Percentiles rank a stretch among this genome's conserved stretches.
Evolutionary conservation across 2,113 vertebrate genomes (phyloP).

Genomic region (Erythrocercus mccallii): DNA sequence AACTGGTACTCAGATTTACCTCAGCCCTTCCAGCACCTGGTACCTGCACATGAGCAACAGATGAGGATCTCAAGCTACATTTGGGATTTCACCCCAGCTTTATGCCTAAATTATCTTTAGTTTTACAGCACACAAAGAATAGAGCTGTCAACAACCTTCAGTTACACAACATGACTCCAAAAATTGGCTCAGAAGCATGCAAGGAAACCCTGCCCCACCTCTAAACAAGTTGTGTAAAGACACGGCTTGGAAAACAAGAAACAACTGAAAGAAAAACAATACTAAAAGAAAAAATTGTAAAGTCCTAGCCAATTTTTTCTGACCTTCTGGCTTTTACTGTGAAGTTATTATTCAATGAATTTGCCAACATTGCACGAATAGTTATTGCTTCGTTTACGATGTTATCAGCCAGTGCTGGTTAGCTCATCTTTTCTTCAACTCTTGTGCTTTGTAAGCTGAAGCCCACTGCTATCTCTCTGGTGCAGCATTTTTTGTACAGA

Average conservation of each 20-base stretch:
- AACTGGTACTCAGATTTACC: background rate
- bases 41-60: background rate
- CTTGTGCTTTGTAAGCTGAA: constrained; percentile 21
- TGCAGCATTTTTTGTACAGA: constrained; percentile 48
- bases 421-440: background rate
- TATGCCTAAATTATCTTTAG: background rate
- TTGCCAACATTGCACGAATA: background rate
- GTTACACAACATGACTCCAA: background rate
- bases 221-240: background rate
- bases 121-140: background rate
- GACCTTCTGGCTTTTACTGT: background rate
- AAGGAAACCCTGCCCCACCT: background rate
- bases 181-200: background rate
- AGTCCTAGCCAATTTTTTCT: background rate
- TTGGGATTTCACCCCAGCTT: background rate
- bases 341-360: background rate
- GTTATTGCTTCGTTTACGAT: background rate
- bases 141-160: background rate
- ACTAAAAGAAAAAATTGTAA: background rate
- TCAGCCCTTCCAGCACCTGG: background rate
- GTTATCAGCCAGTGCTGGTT: background rate
- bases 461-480: background rate
- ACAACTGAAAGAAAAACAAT: background rate
- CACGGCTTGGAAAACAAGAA: background rate
- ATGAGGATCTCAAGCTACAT: background rate